A percentile compares a stretch with the other conserved stretches of the same genome.
These are phyloP conservation scores for Leptopilina clavipes DNA, from an alignment of 1,140 invertebrate genomes.

Conservation along the genomic window DNA sequence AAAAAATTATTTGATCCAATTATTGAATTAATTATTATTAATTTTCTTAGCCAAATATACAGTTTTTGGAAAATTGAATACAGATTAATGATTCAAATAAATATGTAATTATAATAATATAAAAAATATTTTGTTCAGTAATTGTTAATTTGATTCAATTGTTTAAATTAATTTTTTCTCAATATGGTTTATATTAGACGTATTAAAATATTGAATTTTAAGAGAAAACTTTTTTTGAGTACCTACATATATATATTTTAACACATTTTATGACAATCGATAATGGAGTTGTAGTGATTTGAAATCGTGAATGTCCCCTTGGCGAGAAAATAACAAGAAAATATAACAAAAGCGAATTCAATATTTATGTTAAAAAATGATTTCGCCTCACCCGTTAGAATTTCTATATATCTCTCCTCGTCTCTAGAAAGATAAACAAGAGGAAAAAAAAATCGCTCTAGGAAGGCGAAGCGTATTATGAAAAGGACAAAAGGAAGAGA, in stretches of 20 bases:
- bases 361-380: constrained; percentile 53
- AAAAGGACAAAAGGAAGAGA: constrained; percentile 45
- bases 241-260: not conserved
- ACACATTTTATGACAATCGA: not conserved
- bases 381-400: constrained; percentile 40
- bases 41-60: too few relatives aligned
- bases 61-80: too few relatives aligned
- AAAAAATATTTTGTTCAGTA: too few relatives aligned
- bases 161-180: too few relatives aligned
- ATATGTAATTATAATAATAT: too few relatives aligned
- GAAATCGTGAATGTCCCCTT: constrained; percentile 34
- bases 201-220: too few relatives aligned
- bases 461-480: constrained; percentile 45
- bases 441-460: constrained; percentile 39
- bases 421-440: constrained; percentile 51
- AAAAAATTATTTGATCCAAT: too few relatives aligned
- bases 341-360: constrained; percentile 32
- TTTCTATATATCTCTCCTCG: constrained; percentile 33
- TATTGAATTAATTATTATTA: too few relatives aligned
- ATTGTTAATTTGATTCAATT: too few relatives aligned
- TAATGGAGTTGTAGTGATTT: constrained; percentile 32
- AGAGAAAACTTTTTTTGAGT: too few relatives aligned
- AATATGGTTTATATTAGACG: too few relatives aligned
- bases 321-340: constrained; percentile 31
- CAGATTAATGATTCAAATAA: too few relatives aligned